These are phyloP conservation scores for Myopa testacea DNA, from an alignment of 2,888 invertebrate species.

Conservation along the genomic window DNA sequence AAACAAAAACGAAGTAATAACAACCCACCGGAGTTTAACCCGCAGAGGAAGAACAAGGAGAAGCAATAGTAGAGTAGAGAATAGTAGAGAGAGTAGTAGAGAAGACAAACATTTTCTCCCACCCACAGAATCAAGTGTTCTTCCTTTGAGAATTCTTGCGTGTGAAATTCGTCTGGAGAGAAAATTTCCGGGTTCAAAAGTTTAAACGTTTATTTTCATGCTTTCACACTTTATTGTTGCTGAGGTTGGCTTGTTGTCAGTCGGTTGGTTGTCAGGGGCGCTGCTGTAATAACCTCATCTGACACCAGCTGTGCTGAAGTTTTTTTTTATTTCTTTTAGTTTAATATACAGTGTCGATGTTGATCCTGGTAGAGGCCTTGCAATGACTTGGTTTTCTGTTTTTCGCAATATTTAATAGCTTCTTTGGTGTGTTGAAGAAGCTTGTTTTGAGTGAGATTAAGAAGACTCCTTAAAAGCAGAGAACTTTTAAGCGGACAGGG, in stretches of 20 bases:
- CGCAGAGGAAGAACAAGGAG: neutral
- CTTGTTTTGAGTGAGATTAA: no score
- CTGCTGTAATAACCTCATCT: neutral
- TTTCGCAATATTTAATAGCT: no score
- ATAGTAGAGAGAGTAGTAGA: neutral
- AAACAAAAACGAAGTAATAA: no score
- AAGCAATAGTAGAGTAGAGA: neutral
- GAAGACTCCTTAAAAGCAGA: no score
- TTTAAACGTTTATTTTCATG: constrained; percentile 31
- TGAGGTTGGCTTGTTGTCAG: neutral
- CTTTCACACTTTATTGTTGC: constrained; percentile 24
- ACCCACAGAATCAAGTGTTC: constrained; percentile 35
- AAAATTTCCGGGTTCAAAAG: constrained; percentile 27
- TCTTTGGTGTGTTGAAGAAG: no score
- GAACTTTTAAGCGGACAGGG: no score
- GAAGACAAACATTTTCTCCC: neutral
- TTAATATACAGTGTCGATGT: neutral
- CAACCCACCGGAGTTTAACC: no score
- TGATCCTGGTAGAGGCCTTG: neutral
- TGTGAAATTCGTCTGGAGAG: constrained; percentile 35
- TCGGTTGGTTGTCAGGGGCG: no score
- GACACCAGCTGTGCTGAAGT: constrained; percentile 17
- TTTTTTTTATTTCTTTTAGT: no score
- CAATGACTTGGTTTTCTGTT: no score
- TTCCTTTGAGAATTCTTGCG: constrained; percentile 35